phyloP scores from a whole-genome alignment of 2,888 invertebrate species.

The Drosophila robusta region DNA sequence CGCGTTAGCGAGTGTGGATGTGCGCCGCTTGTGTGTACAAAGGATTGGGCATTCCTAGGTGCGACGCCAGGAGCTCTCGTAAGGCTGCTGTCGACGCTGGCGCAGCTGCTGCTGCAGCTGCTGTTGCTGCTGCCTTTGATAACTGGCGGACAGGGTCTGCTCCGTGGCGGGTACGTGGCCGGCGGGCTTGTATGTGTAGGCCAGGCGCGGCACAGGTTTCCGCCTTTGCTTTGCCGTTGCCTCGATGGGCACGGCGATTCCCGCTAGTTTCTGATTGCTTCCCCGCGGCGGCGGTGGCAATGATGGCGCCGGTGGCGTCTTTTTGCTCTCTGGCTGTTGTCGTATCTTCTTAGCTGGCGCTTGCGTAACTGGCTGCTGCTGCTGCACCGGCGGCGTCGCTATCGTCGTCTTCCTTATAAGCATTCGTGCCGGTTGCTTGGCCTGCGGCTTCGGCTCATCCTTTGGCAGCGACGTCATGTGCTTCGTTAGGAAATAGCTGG shows the following conservation, averaged over 20 bases:
- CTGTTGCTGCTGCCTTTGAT: slow-evolving; percentile 30
- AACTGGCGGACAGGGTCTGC: background rate
- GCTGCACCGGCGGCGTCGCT: background rate
- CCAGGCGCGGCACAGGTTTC: background rate
- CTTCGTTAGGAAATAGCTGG: background rate
- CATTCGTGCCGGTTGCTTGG: background rate
- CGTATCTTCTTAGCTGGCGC: background rate
- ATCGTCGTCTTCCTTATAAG: background rate
- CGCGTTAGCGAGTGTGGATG: background rate
- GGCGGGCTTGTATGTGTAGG: background rate
- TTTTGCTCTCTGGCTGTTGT: background rate
- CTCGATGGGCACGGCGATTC: background rate
- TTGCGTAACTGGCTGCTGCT: background rate
- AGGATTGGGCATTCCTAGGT: slow-evolving; percentile 23
- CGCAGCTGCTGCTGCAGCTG: slow-evolving; percentile 33
- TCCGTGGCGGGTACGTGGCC: background rate
- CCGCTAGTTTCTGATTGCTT: background rate
- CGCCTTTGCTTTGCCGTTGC: slow-evolving; percentile 1
- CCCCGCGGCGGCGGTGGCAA: background rate
- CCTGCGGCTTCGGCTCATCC: background rate
- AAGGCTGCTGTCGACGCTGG: slow-evolving; percentile 41
- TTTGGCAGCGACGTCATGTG: background rate
- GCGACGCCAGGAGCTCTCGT: slow-evolving; percentile 47
- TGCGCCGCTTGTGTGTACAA: background rate
- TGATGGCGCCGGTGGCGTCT: background rate